Evolutionary conservation across 1,140 invertebrate genomes (phyloP).

Genomic region (Hycleus phaleratus): DNA sequence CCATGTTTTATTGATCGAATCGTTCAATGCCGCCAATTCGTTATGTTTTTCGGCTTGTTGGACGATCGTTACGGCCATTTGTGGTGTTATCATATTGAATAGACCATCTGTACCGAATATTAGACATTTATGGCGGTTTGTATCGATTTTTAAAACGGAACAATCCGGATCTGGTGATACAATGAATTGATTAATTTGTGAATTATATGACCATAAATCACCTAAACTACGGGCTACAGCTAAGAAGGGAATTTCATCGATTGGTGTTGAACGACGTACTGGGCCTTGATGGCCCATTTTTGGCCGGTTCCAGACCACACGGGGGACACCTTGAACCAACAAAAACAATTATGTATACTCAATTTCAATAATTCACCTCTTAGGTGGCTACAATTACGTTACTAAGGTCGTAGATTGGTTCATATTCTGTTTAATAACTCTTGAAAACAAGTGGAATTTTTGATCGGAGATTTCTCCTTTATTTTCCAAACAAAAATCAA

Average conservation of each 20-base stretch:
- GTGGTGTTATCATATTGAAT: constrained; percentile 88
- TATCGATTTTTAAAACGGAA: constrained; percentile 76
- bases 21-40: constrained; percentile 50
- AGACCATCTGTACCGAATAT: constrained; percentile 94
- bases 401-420: no score
- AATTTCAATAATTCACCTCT: background rate
- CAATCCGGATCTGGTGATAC: constrained; percentile 98
- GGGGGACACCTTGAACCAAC: constrained; percentile 58
- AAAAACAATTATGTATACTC: no score
- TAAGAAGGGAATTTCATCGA: constrained; percentile 94
- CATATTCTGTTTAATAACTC: no score
- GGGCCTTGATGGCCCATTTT: constrained; percentile 70
- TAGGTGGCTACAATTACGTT: no score
- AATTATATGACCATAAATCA: constrained; percentile 96
- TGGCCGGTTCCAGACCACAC: constrained; percentile 95
- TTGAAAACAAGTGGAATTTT: no score
- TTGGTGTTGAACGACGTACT: constrained; percentile 70
- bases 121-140: constrained; percentile 71
- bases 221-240: constrained; percentile 92
- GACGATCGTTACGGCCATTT: constrained; percentile 78
- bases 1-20: constrained; percentile 48
- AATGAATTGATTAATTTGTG: constrained; percentile 79
- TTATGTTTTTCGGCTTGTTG: constrained; percentile 72
- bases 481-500: no score
- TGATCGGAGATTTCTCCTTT: no score